Percentiles rank a stretch among this genome's conserved stretches.
phyloP scores from a whole-genome alignment of 2,113 vertebrate genomes.

The Carassius gibelio region DNA sequence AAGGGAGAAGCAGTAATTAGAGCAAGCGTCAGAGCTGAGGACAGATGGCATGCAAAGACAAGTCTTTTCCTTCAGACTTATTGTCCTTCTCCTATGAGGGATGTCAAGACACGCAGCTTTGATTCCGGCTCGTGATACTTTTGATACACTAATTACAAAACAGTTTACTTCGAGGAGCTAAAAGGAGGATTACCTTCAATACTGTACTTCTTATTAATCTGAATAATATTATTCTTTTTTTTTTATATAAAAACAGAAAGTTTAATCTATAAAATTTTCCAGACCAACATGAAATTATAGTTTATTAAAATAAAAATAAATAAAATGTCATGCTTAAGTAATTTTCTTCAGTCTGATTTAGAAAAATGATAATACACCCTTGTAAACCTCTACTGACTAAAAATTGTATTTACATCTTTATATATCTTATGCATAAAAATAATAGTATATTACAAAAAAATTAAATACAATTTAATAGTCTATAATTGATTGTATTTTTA shows the following conservation, averaged over 20 bases:
- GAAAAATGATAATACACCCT: too few relatives aligned
- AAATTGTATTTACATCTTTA: too few relatives aligned
- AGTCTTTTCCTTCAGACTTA: conserved; percentile 71
- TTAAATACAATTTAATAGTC: too few relatives aligned
- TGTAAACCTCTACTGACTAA: too few relatives aligned
- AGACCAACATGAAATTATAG: too few relatives aligned
- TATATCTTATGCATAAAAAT: too few relatives aligned
- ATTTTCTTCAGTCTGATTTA: too few relatives aligned
- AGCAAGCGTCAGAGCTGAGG: conserved; percentile 79
- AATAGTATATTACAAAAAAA: too few relatives aligned
- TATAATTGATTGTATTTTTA: too few relatives aligned
- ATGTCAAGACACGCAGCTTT: conserved; percentile 61
- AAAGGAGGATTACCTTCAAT: conserved; percentile 40
- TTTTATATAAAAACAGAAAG: neutral
- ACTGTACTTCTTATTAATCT: neutral
- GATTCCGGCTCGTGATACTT: conserved; percentile 57
- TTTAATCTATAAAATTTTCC: neutral
- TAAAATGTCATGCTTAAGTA: too few relatives aligned
- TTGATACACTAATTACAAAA: conserved; percentile 56
- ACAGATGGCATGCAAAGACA: conserved; percentile 83
- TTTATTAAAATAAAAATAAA: too few relatives aligned
- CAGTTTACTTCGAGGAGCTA: conserved; percentile 49
- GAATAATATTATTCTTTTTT: neutral
- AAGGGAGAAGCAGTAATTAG: conserved; percentile 81
- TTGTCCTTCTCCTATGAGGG: conserved; percentile 64